Evolutionary conservation across 35 echinoderm and acorn worm genomes (phyloP).

Genomic region (Stichopus chloronotus): DNA sequence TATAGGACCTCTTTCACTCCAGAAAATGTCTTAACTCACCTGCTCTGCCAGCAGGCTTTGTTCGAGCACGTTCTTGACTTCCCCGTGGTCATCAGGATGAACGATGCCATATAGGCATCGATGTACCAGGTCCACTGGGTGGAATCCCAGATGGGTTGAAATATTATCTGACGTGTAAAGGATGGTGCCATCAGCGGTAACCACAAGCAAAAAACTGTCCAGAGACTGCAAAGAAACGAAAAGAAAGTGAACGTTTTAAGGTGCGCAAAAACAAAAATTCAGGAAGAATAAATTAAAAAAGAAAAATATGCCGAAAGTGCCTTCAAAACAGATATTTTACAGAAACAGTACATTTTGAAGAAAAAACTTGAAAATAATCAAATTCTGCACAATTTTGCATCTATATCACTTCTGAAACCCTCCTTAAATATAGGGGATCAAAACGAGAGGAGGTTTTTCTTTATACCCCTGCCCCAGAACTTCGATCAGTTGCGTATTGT

Average conservation of each 20-base stretch:
- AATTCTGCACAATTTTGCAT: too few relatives aligned
- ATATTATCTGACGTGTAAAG: conserved; percentile 95
- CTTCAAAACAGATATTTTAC: too few relatives aligned
- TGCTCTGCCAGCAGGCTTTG: conserved; percentile 49
- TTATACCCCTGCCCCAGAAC: too few relatives aligned
- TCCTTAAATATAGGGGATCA: too few relatives aligned
- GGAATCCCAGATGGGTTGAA: conserved; percentile 87
- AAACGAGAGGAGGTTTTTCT: too few relatives aligned
- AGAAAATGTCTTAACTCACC: not conserved
- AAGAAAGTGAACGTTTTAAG: not conserved
- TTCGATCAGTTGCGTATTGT: too few relatives aligned
- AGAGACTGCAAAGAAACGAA: conserved; percentile 71
- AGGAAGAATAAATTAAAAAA: not conserved
- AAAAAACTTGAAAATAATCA: too few relatives aligned
- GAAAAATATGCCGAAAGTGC: too few relatives aligned
- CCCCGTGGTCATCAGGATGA: conserved; percentile 95
- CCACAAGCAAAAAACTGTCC: conserved; percentile 92
- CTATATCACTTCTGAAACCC: too few relatives aligned
- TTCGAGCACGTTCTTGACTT: conserved; percentile 86
- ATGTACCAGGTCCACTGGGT: conserved; percentile 94
- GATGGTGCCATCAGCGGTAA: conserved; percentile 95
- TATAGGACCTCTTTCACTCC: too few relatives aligned
- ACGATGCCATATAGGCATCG: conserved; percentile 98
- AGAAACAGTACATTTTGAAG: too few relatives aligned
- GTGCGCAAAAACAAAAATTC: not conserved